Evolutionary conservation across 2,113 vertebrate species (phyloP), one percentile per base, ranked within the genome.

Genomic region (Ciconia boyciana): DNA sequence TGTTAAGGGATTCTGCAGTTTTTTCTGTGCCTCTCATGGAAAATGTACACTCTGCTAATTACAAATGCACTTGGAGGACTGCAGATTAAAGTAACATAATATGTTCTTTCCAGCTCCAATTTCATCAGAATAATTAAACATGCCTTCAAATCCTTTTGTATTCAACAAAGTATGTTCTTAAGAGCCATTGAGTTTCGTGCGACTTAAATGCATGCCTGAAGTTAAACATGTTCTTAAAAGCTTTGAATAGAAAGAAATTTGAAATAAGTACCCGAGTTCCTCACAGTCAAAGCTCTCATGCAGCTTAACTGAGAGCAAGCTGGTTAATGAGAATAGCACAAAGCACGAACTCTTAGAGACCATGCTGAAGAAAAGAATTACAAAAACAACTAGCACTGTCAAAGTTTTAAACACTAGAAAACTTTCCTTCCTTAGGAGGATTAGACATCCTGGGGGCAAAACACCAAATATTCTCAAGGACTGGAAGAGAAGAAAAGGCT

Each of bases 311-410:
- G 71, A 72, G 32, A 89, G 16, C 13, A 60, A 43, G 44, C 28
- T 74, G 16, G 3, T 90, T 94, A 79, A 83, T 72, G 26, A 65
- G 58, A 77, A 11, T 13, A 68, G n/a, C 3, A 5, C 32, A 55
- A 76, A 85, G 7, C 43, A 64, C 0, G 0, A 36, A 48, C 11
- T 68, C 32, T 13, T 72, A 36, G 28, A 44, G 44, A 76, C 7
- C 6, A 18, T 0, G 5, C 11, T 49, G 89, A 83, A 74, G 22
- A 60, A 43, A 82, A 83, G 5, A 69, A 69, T 71, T 62, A 49
- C 32, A 76, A 51, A 85, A 82, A 3, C n/a, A 66, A 16, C 8
- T 25, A 55, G 16, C 8, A 24, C 21, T 0, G 0, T 80, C 16
- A 16, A 31, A 83, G 61, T 21, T 52, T 75, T 34, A 52, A 88